These are phyloP conservation scores for Theristicus caerulescens DNA, from an alignment of 2,113 vertebrate species.

Conservation along the genomic window DNA sequence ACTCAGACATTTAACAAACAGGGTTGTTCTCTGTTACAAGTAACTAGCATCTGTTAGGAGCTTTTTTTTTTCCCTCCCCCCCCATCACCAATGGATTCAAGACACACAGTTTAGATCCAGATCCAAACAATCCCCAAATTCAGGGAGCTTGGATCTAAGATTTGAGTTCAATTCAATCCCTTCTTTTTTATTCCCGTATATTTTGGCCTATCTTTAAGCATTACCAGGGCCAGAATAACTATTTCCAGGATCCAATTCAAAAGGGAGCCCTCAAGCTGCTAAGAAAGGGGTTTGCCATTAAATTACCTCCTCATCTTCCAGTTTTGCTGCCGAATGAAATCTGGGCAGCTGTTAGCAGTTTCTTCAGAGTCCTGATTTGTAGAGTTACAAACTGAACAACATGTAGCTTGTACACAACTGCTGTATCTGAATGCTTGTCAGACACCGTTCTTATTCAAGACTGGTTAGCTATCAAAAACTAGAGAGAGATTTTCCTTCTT, in stretches of 20 bases:
- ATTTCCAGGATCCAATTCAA: slow-evolving; percentile 41
- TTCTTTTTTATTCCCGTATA: background rate
- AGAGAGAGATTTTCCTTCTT: background rate
- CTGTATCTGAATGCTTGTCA: background rate
- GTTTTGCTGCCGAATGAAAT: slow-evolving; percentile 25
- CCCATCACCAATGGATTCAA: background rate
- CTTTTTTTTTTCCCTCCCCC: background rate
- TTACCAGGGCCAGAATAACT: background rate
- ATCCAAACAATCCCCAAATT: background rate
- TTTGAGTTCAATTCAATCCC: background rate
- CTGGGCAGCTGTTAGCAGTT: slow-evolving; percentile 31
- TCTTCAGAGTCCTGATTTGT: slow-evolving; percentile 28
- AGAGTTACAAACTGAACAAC: slow-evolving; percentile 28
- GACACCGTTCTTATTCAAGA: background rate
- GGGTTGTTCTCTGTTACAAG: background rate
- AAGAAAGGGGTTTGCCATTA: slow-evolving; percentile 16
- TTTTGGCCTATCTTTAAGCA: slow-evolving; percentile 15
- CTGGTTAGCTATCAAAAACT: background rate
- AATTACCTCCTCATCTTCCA: slow-evolving; percentile 45
- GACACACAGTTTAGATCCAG: background rate
- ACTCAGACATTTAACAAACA: background rate
- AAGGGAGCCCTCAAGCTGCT: slow-evolving; percentile 32
- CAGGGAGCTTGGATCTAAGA: slow-evolving; percentile 10
- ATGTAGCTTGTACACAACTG: background rate
- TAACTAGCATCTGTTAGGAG: background rate